These are phyloP conservation scores for Parauchenoglanis ngamensis DNA, from an alignment of 2,797 vertebrate genomes.

Conservation along the genomic window DNA sequence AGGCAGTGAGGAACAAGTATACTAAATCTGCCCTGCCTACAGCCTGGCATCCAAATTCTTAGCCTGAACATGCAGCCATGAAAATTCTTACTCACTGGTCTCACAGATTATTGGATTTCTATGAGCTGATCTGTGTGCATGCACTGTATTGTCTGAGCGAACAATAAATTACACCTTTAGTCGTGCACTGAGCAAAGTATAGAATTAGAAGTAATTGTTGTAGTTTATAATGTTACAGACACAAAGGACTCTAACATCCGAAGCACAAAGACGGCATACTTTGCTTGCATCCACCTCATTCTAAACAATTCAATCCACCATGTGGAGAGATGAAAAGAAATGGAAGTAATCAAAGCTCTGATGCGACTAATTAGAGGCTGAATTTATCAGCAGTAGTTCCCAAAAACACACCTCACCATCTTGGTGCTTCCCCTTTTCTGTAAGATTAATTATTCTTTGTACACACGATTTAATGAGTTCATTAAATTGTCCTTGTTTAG, in stretches of 20 bases:
- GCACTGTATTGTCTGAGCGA: not conserved
- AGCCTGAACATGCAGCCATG: conserved; percentile 22
- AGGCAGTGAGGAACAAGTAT: conserved; percentile 19
- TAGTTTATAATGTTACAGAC: not conserved
- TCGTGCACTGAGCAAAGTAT: not conserved
- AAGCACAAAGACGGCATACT: not conserved
- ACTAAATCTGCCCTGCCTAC: conserved; percentile 45
- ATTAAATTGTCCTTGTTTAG: not conserved
- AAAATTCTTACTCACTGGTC: conserved; percentile 22
- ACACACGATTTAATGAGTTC: conserved; percentile 27
- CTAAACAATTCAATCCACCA: not conserved
- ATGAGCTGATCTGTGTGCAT: not conserved
- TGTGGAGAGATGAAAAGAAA: not conserved
- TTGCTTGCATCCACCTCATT: not conserved
- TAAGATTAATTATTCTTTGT: conserved; percentile 15
- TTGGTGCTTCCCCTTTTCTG: not conserved
- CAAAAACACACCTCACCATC: not conserved
- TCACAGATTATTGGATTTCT: not conserved
- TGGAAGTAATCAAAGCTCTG: not conserved
- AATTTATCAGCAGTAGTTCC: not conserved
- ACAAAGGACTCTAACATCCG: not conserved
- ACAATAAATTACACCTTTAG: not conserved
- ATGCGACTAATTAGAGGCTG: not conserved
- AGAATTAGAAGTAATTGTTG: not conserved
- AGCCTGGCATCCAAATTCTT: conserved; percentile 23